These are phyloP conservation scores for Gallinago solitaria DNA, from an alignment of 2,797 vertebrate genomes.

Conservation along the genomic window DNA sequence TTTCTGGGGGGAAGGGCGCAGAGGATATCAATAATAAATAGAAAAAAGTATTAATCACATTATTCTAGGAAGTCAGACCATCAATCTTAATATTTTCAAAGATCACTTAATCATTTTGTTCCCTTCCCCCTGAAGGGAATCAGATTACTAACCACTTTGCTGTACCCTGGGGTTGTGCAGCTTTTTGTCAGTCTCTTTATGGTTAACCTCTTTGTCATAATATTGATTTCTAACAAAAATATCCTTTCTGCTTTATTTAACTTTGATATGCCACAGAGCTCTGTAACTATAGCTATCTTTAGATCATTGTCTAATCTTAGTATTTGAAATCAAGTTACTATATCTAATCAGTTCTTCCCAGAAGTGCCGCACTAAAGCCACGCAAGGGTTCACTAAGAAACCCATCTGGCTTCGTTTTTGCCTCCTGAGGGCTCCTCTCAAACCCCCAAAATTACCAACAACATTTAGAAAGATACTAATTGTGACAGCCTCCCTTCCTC, in stretches of 20 bases:
- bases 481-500: not conserved
- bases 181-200: not conserved
- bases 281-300: conserved; percentile 47
- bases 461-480: not conserved
- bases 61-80: not conserved
- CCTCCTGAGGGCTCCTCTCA: not conserved
- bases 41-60: not conserved
- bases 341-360: conserved; percentile 46
- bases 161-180: not conserved
- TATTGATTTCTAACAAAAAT: conserved; percentile 56
- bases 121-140: not conserved
- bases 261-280: conserved; percentile 42
- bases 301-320: conserved; percentile 47
- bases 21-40: not conserved
- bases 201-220: conserved; percentile 50
- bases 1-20: not conserved
- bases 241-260: conserved; percentile 50
- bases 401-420: not conserved
- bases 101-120: conserved; percentile 29
- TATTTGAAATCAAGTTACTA: conserved; percentile 49
- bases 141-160: not conserved
- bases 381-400: not conserved
- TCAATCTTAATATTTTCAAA: conserved; percentile 10
- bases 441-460: not conserved
- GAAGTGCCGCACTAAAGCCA: conserved; percentile 20